Evolutionary conservation across 2,888 invertebrate genomes (phyloP), one percentile per base, ranked within the genome.

Genomic region (Cheilosia urbana): DNA sequence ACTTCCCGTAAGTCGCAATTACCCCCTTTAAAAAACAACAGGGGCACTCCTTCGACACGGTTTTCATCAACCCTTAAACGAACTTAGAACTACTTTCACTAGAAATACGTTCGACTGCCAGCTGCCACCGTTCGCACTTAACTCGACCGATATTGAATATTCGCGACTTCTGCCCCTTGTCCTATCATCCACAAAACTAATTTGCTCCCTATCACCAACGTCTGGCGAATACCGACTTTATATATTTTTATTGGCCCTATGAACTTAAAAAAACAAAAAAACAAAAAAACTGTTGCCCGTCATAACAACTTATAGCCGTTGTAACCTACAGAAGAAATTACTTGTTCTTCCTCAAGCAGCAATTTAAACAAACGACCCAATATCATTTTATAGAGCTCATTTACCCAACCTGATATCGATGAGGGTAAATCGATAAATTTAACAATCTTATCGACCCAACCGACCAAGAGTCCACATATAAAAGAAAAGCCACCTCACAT

Each of bases 381-480:
- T 58, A 15, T 47, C 6, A 27, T 2, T 53, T 63, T 69, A 78
- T 63, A 47, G 34, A 49, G 37, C 7, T 21, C 5, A 63, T 73
- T 68, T 73, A 68, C 73, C 72, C 66, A 57, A 0, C n/a, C 0
- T n/a, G 7, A 17, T 47, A 71, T 66, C 24, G 53, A 42, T 47
- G 40, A 65, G 19, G 34, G 42, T 58, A 63, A 58, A 73, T 9
- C 62, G 62, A 82, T 58, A 73, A 69, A 73, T 17, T 27, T 49
- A 55, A 15, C 30, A 77, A 49, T 53, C 62, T 84, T 55, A 73
- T 83, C 68, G n/a, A 37, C 13, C 1, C 13, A 49, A 45, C 30
- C 45, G 57, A 45, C 69, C 45, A 53, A 73, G 19, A 21, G 45
- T 47, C 42, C 51, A 57, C 45, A 11, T 84, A 84, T 84, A 84